These are phyloP conservation scores for Heterodera filipjevi DNA, from an alignment of 2,888 invertebrate species.

Conservation along the genomic window DNA sequence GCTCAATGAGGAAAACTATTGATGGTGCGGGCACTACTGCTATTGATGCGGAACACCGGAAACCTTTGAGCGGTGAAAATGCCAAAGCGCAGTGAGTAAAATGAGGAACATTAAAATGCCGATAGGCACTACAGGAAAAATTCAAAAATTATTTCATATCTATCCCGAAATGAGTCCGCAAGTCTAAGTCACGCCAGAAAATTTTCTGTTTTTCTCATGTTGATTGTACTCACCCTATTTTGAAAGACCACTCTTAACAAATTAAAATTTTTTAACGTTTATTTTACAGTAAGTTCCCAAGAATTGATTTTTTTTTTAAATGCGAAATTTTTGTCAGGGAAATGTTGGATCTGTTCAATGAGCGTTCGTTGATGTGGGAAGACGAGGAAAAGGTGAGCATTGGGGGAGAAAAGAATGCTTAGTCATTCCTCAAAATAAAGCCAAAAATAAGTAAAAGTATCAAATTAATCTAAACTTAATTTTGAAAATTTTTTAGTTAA, in stretches of 20 bases:
- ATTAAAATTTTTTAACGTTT: too few species aligned
- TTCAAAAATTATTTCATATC: not conserved
- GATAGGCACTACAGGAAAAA: too few species aligned
- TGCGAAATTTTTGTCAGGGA: slow-evolving; percentile 35
- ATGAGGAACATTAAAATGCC: too few species aligned
- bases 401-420: not conserved
- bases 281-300: too few species aligned
- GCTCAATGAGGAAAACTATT: too few species aligned
- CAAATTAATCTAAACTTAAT: not conserved
- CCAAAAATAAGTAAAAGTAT: too few species aligned
- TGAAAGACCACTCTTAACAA: too few species aligned
- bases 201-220: too few species aligned
- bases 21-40: not conserved
- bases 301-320: too few species aligned
- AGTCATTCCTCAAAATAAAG: not conserved
- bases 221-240: too few species aligned
- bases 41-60: not conserved
- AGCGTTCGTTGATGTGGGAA: slow-evolving; percentile 49
- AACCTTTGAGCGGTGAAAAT: slow-evolving; percentile 5
- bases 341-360: slow-evolving; percentile 46
- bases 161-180: too few species aligned
- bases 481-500: not conserved
- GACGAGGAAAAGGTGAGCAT: slow-evolving; percentile 46
- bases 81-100: not conserved
- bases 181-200: too few species aligned